Conservation (phyloP, 1,140 invertebrate genomes). For the Akabosia matsudoensis region DNA sequence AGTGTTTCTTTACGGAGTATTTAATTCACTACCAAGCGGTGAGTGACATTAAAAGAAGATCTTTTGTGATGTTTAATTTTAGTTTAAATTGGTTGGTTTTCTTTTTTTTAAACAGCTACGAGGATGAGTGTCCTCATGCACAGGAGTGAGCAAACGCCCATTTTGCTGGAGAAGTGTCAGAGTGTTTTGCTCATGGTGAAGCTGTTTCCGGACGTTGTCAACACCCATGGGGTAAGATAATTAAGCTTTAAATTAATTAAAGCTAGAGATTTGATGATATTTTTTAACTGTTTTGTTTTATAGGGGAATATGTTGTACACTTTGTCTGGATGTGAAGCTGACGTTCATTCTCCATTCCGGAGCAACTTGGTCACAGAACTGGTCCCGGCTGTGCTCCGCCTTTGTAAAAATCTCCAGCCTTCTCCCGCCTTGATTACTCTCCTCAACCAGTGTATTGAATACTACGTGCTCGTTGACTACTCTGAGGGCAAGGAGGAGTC, state of each 20-base stretch:
- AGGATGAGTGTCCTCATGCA: slow-evolving; percentile 42
- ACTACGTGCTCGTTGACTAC: slow-evolving; percentile 28
- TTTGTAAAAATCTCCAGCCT: slow-evolving; percentile 32
- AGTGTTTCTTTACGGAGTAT: slow-evolving; percentile 38
- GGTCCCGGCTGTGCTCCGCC: slow-evolving; percentile 41
- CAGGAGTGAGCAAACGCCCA: slow-evolving; percentile 32
- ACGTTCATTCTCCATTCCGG: slow-evolving; percentile 38
- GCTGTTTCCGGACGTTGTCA: slow-evolving; percentile 42
- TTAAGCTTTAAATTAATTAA: neutral
- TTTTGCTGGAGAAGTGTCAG: slow-evolving; percentile 42
- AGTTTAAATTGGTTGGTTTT: neutral
- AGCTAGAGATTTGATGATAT: neutral
- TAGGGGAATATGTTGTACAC: slow-evolving; percentile 39
- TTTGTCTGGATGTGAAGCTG: slow-evolving; percentile 36
- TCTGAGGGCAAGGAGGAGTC: too few species aligned
- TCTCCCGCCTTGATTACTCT: slow-evolving; percentile 30
- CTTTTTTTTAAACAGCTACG: slow-evolving; percentile 23
- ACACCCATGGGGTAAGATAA: slow-evolving; percentile 34
- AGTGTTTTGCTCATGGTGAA: slow-evolving; percentile 42
- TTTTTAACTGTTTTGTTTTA: slow-evolving; percentile 11
- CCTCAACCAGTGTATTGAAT: slow-evolving; percentile 44
- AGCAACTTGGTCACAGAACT: slow-evolving; percentile 42
- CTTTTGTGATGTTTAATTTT: neutral
- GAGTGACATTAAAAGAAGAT: neutral
- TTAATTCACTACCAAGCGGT: slow-evolving; percentile 37